These are phyloP conservation scores for Itoplectis maculator DNA, from an alignment of 2,888 invertebrate genomes.

Conservation along the genomic window DNA sequence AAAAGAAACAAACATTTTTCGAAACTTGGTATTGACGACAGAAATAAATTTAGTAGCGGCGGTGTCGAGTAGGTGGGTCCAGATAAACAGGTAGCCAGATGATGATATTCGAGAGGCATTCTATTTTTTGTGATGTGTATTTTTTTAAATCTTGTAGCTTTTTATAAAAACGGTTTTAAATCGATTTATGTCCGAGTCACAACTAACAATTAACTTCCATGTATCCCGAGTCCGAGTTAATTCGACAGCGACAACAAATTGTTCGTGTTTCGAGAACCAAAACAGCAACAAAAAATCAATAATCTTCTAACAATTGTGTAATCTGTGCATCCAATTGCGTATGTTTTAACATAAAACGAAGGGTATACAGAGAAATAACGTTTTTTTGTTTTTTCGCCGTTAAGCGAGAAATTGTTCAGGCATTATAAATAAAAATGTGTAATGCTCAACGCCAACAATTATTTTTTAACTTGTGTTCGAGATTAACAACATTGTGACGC, in stretches of 20 bases:
- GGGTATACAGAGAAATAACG: conserved; percentile 14
- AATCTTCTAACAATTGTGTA: conserved; percentile 54
- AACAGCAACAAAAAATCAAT: conserved; percentile 20
- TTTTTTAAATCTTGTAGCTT: conserved; percentile 81
- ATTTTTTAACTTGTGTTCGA: conserved; percentile 58
- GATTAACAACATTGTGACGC: conserved; percentile 65
- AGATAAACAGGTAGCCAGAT: conserved; percentile 68
- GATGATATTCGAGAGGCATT: conserved; percentile 79
- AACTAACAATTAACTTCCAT: conserved; percentile 63
- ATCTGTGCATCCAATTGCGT: conserved; percentile 59
- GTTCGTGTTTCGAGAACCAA: conserved; percentile 45
- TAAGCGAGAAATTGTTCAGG: conserved; percentile 40
- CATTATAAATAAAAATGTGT: conserved; percentile 54
- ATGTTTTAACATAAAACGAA: conserved; percentile 60
- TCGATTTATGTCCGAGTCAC: conserved; percentile 61
- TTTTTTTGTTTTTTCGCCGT: conserved; percentile 15
- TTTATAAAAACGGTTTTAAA: conserved; percentile 77
- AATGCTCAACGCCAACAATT: conserved; percentile 51
- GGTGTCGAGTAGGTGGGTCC: conserved; percentile 65
- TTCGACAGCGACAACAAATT: conserved; percentile 43
- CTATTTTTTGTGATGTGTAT: conserved; percentile 82
- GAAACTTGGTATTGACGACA: not conserved
- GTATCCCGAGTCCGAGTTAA: conserved; percentile 49
- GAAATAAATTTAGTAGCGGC: conserved; percentile 18
- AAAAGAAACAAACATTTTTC: conserved; percentile 50